Base-by-base conservation (phyloP, 1,140 invertebrate species). In the Carposina sasakii region DNA sequence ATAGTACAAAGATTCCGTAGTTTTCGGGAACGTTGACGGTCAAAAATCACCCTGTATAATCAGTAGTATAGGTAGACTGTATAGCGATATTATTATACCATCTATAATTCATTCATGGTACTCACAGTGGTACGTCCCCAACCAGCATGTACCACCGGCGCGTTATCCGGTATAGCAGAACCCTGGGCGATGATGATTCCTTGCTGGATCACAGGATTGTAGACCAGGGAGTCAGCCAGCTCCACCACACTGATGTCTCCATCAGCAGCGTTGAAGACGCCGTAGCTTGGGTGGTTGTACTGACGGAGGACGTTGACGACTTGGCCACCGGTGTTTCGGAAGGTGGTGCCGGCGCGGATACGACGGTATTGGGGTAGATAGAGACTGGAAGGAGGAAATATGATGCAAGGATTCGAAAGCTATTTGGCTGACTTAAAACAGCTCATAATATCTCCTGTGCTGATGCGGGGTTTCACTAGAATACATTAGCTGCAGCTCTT, bases 191-290 rank as follows among this genome's bases (percentile, higher is more conserved):
- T 23, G 28, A 75, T 67, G 5, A 56, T 37, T 3, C 34, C 63
- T 20, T 44, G 60, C 42, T 72, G 63, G 2, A 74, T 26, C 0
- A 64, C 55, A 0, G 65, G 54, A 5, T 48, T 60, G 49, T 57
- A 73, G 1, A 33, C 45, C 19, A 77, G 47, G 0, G 63, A 19
- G 0, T 12, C 36, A 0, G 2, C 0, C 3, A 81, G 48, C 0
- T 39, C 55, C 1, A 75, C 48, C 6, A 81, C 54, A 13, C 40
- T 40, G 30, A 77, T 73, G 44, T 77, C 74, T 2, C 63, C 76
- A 33, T 81, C 73, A 20, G 1, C 2, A 1, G 19, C 3, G 12
- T 28, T 28, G 0, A 34, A 9, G 1, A 15, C 2, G 0, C 57
- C 52, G 33, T 71, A 76, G 2, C 36, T 33, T 0, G 74, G 72